Base-by-base conservation (phyloP, 2,888 invertebrate genomes). In the Harpalus rubripes region DNA sequence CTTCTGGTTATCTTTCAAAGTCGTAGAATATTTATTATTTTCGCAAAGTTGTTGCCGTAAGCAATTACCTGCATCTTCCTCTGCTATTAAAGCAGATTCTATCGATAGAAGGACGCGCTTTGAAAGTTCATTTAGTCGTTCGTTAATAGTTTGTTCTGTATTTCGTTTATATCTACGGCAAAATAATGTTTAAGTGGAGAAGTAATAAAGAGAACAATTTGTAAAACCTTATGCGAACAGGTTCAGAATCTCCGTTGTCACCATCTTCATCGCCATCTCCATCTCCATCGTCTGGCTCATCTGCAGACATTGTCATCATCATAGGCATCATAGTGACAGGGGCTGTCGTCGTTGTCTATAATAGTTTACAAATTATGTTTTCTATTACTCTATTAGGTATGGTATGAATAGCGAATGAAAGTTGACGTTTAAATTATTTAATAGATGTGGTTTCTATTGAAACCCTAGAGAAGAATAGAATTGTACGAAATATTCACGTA, bases 21-120 rank as follows among this genome's bases (percentile, higher is more conserved):
- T 90, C 85, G 94, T 93, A 0, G 95, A 94, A 87, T 92, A 93
- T 87, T 92, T 93, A 88, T 95, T 96, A 78, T 95, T 95, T 72
- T 94, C 92, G 88, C 96, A 96, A 26, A 96, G 90, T 0, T 92
- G 91, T 86, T 93, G 92, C 72, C 94, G 93, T 52, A 96, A 90
- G 88, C 96, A 96, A 22, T 93, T 89, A 85, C 93, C 91, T 87
- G 92, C 85, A 91, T 94, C 91, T 88, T 90, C 88, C 65, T 93
- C 88, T 87, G 94, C 91, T 82, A 93, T 87, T 88, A 92, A 83
- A 87, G 94, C 92, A 87, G 93, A 91, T 88, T 94, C 94, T 52
- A 94, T 93, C 2, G 94, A 93, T 32, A 91, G 90, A 39, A 94
- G 86, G 1, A 94, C 92, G 79, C 92, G 91, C 87, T 92, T 91